Evolutionary conservation across 35 echinoderm and acorn worm species (phyloP).

Genomic region (Acanthaster planci): DNA sequence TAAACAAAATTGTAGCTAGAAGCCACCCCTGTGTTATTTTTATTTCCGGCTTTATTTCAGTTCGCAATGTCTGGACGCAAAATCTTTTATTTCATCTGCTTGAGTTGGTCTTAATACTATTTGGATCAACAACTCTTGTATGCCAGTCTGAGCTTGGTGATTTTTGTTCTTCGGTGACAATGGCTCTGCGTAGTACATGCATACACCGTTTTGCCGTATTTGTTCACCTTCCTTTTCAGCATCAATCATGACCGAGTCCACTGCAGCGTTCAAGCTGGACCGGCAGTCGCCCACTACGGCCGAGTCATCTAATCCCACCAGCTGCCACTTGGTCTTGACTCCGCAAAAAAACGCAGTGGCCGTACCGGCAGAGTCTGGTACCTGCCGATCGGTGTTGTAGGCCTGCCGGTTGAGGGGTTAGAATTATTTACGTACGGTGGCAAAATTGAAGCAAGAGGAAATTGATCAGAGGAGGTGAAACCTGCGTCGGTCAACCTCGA

Average conservation of each 20-base stretch:
- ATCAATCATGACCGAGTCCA: slow-evolving; percentile 55
- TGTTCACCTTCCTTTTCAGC: slow-evolving; percentile 41
- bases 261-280: slow-evolving; percentile 31
- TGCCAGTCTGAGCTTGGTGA: neutral
- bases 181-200: neutral
- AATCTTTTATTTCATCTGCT: too few relatives aligned
- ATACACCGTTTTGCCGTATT: neutral
- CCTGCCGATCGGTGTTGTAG: slow-evolving; percentile 70
- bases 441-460: neutral
- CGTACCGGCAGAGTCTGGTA: slow-evolving; percentile 76
- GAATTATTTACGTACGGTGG: neutral
- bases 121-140: neutral
- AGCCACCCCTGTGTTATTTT: too few relatives aligned
- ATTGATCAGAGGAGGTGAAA: too few relatives aligned
- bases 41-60: too few relatives aligned
- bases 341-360: slow-evolving; percentile 72
- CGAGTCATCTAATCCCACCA: slow-evolving; percentile 42
- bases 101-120: too few relatives aligned
- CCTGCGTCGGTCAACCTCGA: too few relatives aligned
- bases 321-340: slow-evolving; percentile 53
- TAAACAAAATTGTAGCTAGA: too few relatives aligned
- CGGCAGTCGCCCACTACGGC: slow-evolving; percentile 28
- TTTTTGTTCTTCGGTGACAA: too few relatives aligned
- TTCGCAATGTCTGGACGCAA: too few relatives aligned
- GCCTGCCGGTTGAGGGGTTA: slow-evolving; percentile 6